Evolutionary conservation across 1,140 invertebrate genomes (phyloP).

Genomic region (Pseudachorutes palmiensis): DNA sequence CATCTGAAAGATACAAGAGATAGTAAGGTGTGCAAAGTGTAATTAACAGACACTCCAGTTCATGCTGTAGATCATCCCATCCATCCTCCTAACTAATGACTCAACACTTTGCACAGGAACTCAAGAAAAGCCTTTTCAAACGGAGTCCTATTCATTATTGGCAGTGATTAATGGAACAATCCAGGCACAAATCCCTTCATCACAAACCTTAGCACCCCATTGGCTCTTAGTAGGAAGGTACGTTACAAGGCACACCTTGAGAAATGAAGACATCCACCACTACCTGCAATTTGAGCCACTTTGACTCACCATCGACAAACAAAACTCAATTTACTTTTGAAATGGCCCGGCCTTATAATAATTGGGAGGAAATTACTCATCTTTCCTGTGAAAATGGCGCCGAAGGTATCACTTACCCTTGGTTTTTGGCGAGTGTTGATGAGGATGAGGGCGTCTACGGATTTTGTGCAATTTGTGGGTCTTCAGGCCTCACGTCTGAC

Average conservation of each 20-base stretch:
- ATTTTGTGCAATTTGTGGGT: constrained; percentile 45
- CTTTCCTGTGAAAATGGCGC: no score
- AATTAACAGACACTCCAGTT: no score
- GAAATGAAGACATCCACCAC: constrained; percentile 3
- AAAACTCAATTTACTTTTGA: background rate
- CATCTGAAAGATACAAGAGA: no score
- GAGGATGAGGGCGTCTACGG: background rate
- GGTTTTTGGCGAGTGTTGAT: background rate
- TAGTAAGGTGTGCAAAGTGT: no score
- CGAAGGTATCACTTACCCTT: background rate
- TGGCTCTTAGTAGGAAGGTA: no score
- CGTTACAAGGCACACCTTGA: background rate
- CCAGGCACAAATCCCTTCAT: constrained; percentile 1
- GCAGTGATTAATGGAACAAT: no score
- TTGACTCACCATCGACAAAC: constrained; percentile 5
- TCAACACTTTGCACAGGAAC: no score
- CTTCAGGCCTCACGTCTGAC: constrained; percentile 85
- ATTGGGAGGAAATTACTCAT: background rate
- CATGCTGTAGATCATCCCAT: no score
- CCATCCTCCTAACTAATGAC: no score
- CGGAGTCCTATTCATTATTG: no score
- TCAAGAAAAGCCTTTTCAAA: no score
- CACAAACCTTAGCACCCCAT: background rate
- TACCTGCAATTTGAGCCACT: background rate
- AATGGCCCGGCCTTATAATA: background rate